Evolutionary conservation across 2,888 invertebrate genomes (phyloP).

Genomic region (Serrognathus titanus): DNA sequence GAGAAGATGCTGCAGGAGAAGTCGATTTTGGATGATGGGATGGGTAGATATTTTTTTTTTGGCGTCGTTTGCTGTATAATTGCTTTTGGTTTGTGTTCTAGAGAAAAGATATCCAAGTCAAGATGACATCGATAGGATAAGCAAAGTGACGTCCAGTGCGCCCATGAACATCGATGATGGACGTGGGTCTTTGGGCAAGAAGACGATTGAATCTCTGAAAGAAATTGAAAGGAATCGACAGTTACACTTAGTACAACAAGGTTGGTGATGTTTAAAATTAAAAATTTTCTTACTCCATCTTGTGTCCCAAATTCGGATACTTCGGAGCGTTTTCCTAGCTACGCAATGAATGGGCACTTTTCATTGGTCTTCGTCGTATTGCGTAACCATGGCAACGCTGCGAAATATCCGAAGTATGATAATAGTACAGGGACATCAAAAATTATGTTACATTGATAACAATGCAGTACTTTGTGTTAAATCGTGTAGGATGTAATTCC

Average conservation of each 20-base stretch:
- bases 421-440: too few species aligned
- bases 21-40: constrained; percentile 42
- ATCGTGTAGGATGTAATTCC: too few species aligned
- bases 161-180: constrained; percentile 70
- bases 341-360: too few species aligned
- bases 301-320: too few species aligned
- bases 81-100: constrained; percentile 4
- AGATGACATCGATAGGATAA: constrained; percentile 82
- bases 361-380: too few species aligned
- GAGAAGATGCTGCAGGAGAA: constrained; percentile 48
- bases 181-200: constrained; percentile 66
- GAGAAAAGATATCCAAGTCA: constrained; percentile 60
- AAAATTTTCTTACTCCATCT: neutral
- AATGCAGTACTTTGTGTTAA: too few species aligned
- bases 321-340: too few species aligned
- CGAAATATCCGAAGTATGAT: too few species aligned
- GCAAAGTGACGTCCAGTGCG: constrained; percentile 81
- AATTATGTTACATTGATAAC: too few species aligned
- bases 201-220: constrained; percentile 81
- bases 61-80: neutral
- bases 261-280: constrained; percentile 49
- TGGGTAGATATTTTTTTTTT: constrained; percentile 28
- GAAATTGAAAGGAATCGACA: constrained; percentile 87
- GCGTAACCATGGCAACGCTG: too few species aligned
- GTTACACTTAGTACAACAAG: constrained; percentile 85